Evolutionary conservation across 2,888 invertebrate species (phyloP).

Genomic region (Dugesia japonica): DNA sequence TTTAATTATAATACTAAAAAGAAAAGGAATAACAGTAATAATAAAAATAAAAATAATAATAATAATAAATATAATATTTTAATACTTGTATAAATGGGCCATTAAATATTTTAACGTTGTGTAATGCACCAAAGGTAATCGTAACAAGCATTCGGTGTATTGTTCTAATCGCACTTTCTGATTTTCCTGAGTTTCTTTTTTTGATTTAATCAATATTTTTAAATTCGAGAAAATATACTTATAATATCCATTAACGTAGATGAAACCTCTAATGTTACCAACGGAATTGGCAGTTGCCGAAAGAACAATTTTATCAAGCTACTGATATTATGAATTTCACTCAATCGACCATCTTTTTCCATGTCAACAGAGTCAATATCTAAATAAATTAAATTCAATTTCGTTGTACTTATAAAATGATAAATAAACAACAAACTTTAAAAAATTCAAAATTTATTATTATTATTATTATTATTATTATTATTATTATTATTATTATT

Average conservation of each 20-base stretch:
- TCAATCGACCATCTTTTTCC: constrained; percentile 55
- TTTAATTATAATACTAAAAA: too few relatives aligned
- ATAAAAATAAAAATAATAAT: too few relatives aligned
- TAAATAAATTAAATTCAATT: constrained; percentile 40
- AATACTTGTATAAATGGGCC: constrained; percentile 12
- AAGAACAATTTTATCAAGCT: constrained; percentile 76
- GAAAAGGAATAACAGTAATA: too few relatives aligned
- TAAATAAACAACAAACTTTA: too few relatives aligned
- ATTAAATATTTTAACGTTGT: constrained; percentile 12
- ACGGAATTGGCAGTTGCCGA: constrained; percentile 67
- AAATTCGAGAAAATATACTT: neutral
- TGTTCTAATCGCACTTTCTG: constrained; percentile 14
- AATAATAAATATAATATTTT: too few relatives aligned
- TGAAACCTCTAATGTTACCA: constrained; percentile 73
- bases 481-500: too few relatives aligned
- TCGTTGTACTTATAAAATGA: too few relatives aligned
- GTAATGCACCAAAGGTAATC: neutral
- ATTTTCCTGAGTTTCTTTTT: neutral
- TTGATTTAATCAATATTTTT: neutral
- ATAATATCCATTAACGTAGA: constrained; percentile 52
- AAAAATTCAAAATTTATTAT: too few relatives aligned
- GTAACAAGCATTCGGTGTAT: neutral
- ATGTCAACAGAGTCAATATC: constrained; percentile 69
- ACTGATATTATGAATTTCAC: constrained; percentile 76
- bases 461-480: too few relatives aligned